Base-by-base conservation (phyloP, 2,113 vertebrate genomes). In the Motacilla alba region DNA sequence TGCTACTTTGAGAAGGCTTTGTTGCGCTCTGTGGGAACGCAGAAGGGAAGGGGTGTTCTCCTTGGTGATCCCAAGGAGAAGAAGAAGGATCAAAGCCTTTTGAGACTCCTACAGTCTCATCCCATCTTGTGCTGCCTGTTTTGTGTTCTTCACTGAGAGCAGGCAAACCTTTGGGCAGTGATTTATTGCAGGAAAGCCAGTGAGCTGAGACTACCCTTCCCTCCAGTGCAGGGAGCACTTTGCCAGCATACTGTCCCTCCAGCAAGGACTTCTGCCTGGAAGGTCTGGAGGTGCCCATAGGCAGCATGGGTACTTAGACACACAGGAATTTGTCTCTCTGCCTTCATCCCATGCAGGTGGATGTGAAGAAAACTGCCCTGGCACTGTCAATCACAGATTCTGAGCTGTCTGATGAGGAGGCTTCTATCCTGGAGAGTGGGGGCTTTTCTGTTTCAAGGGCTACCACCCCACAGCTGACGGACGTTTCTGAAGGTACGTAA, bases 351-450 rank as follows among this genome's bases (percentile, higher is more conserved):
- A 16, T 98, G 23, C 95, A 99, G 98, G 98, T 98, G 93, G 98
- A 99, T 89, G 98, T 98, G 90, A 99, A 98, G 96, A 99, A 99
- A 63, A 99, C 99, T 13, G 99, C 99, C 7, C 93, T 99, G 97
- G 99, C 99, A 4, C 98, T 99, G 98, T 99, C 99, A 89, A 99
- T 99, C 97, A 99, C 99, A 7, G 99, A 99, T 98, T 99, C 99
- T 0, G 99, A 99, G 97, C 87, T 99, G 70, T 99, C 99, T 2
- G 99, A 99, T 37, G 99, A 99, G 75, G 99, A 99, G 89, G 99
- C 98, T 20, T 99, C 99, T 62, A 99, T 99, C 90, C 95, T 99
- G 96, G 99, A 99, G 96, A 99, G 99, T 5, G 99, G 99, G 5
- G 99, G 99, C 19, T 99, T 99, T 97, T 99, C 99, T 1, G 99